Conservation (phyloP, 2,113 vertebrate species). For the Tringa solitaria region DNA sequence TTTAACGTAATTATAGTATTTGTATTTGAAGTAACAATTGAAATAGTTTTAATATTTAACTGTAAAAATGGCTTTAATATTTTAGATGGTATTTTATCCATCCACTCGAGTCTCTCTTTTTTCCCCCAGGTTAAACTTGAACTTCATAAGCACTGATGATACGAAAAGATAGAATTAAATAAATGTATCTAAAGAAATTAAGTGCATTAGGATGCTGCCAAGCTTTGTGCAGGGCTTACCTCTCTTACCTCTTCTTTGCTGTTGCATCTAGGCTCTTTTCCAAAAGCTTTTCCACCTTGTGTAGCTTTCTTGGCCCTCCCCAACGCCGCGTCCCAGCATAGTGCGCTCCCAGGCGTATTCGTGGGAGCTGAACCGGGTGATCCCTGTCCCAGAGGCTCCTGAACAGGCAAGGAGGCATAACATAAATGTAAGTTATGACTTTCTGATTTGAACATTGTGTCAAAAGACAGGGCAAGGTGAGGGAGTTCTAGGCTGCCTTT, state of each 20-base stretch:
- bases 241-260: not conserved
- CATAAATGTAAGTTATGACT: not conserved
- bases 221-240: not conserved
- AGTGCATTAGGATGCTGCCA: not conserved
- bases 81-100: not conserved
- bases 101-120: not conserved
- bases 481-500: not conserved
- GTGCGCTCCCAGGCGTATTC: not conserved
- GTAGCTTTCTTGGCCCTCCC: not conserved
- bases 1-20: not conserved
- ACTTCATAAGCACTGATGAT: not conserved
- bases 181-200: not conserved
- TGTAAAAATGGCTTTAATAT: not conserved
- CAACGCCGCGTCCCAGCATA: not conserved
- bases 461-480: not conserved
- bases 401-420: not conserved
- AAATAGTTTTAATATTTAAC: not conserved
- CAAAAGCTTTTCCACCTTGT: not conserved
- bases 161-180: slow-evolving; percentile 26
- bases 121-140: not conserved
- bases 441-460: not conserved
- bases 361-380: not conserved
- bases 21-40: not conserved
- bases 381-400: not conserved
- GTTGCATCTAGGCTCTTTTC: not conserved